phyloP scores from a whole-genome alignment of 2,113 vertebrate species.

The Mus pahari region DNA sequence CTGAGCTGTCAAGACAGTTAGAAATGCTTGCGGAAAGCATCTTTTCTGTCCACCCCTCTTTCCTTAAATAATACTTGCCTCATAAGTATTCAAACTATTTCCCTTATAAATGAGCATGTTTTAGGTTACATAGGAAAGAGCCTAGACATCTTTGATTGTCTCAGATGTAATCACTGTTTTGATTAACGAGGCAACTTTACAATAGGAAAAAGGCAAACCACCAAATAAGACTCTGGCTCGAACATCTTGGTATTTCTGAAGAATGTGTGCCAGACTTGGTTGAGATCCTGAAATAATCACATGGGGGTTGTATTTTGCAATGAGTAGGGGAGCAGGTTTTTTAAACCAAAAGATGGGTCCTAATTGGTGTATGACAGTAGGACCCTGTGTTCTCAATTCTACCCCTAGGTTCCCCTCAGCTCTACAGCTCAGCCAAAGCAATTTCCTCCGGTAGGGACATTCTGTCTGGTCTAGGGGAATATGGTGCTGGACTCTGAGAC shows the following conservation, averaged over 20 bases:
- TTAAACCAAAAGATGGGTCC: background rate
- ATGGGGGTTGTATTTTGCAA: background rate
- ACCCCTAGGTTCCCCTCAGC: background rate
- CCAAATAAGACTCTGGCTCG: constrained; percentile 18
- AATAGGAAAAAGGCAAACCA: constrained; percentile 28
- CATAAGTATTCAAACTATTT: constrained; percentile 21
- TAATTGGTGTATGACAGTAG: background rate
- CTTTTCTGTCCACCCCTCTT: background rate
- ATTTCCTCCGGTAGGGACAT: background rate
- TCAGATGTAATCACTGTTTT: constrained; percentile 74
- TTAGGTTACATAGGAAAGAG: constrained; percentile 31
- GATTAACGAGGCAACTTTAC: constrained; percentile 56
- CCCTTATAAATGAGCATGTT: constrained; percentile 41
- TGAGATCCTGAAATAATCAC: background rate
- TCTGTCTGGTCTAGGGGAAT: background rate
- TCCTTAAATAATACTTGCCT: constrained; percentile 44
- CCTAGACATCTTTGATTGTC: constrained; percentile 48
- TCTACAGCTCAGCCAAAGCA: background rate
- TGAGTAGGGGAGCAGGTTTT: background rate
- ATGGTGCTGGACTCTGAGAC: background rate
- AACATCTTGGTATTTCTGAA: constrained; percentile 23
- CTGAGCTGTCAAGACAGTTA: constrained; percentile 31
- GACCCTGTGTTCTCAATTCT: background rate
- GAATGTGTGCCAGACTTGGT: background rate
- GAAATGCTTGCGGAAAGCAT: constrained; percentile 49